Conservation (phyloP, 2,113 vertebrate species). For the Acanthochromis polyacanthus region DNA sequence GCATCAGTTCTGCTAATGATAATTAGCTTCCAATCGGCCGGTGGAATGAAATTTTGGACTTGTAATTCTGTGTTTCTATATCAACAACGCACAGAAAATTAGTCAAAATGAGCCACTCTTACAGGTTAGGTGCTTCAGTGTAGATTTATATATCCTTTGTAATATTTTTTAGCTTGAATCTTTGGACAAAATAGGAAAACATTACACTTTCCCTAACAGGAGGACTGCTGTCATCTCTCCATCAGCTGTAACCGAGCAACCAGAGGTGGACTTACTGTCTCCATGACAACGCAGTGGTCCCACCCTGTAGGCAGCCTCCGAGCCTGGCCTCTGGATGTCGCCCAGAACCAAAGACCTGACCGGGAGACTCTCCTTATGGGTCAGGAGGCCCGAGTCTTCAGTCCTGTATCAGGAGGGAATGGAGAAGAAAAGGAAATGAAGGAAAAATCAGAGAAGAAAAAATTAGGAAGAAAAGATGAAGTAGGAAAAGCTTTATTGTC, state of each 20-base stretch:
- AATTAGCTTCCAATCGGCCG: constrained; percentile 28
- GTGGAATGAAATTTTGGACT: constrained; percentile 15
- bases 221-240: not conserved
- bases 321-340: constrained; percentile 88
- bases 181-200: not conserved
- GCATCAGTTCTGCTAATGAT: constrained; percentile 16
- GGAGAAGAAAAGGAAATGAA: not conserved
- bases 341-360: constrained; percentile 91
- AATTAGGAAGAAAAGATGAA: not conserved
- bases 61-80: not conserved
- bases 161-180: too few species aligned
- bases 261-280: constrained; percentile 76
- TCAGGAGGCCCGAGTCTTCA: constrained; percentile 91
- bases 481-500: not conserved
- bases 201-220: not conserved
- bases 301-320: constrained; percentile 92
- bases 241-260: constrained; percentile 22
- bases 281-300: constrained; percentile 92
- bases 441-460: not conserved
- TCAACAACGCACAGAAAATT: not conserved
- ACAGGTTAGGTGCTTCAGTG: too few species aligned
- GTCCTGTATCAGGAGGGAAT: constrained; percentile 81
- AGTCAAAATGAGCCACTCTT: not conserved
- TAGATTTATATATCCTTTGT: not conserved
- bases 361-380: constrained; percentile 92